Evolutionary conservation across 1,140 invertebrate genomes (phyloP).

Genomic region (Akabosia matsudoensis): DNA sequence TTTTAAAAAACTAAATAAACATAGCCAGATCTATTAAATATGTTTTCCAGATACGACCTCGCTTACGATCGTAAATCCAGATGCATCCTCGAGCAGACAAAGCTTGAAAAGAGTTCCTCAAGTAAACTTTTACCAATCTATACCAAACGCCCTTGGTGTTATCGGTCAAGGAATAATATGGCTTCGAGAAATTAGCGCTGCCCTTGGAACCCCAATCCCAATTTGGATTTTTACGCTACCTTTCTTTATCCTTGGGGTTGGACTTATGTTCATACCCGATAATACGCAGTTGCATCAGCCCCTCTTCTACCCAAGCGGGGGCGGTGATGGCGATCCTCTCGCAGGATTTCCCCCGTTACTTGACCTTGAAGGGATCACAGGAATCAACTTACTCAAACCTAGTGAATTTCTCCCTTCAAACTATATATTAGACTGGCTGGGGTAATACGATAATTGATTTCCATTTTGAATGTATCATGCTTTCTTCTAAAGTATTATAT

Average conservation of each 20-base stretch:
- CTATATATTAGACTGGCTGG: no score
- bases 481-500: no score
- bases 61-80: background rate
- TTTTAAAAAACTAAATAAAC: no score
- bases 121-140: constrained; percentile 5
- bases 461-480: no score
- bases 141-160: background rate
- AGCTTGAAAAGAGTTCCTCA: background rate
- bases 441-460: no score
- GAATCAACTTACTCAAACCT: background rate
- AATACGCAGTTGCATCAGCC: background rate
- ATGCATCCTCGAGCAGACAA: background rate
- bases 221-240: background rate
- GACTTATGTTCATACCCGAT: constrained; percentile 2
- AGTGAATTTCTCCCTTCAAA: no score
- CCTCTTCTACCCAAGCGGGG: background rate
- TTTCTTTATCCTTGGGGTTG: background rate
- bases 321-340: background rate
- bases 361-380: background rate
- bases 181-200: background rate
- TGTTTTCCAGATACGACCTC: background rate
- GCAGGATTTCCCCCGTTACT: background rate
- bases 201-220: background rate
- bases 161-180: background rate
- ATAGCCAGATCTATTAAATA: no score